Evolutionary conservation across 1,140 invertebrate species (phyloP), one percentile per base, ranked within the genome.

Genomic region (Sycophaga agraensis): DNA sequence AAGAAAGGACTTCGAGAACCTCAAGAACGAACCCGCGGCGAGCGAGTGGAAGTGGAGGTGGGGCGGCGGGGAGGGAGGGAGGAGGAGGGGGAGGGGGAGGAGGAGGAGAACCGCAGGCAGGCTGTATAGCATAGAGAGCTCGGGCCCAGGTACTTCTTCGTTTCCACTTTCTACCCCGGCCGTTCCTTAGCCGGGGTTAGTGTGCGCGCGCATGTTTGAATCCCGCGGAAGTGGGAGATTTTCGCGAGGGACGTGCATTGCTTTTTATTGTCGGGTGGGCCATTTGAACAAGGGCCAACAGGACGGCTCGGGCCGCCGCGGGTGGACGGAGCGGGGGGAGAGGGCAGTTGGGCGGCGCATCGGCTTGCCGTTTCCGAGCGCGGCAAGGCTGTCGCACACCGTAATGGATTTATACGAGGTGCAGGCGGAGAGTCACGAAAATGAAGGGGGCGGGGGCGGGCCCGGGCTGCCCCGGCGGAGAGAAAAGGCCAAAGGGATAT

Each of bases 201-300:
- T 67, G 56, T 68, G 64, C 11, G 28, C 28, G 28, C 28, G 28
- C 5, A 11, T 64, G 68, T 74, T 74, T 71, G 70, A 74, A 73
- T 70, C 67, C 68, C 66, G 66, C 66, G 39, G 22, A 50, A 43
- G 66, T 67, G 60, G 68, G 68, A 68, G 68, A 73, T 74, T 73
- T 74, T 66, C 57, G 66, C 59, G 17, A 58, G 66, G 71, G 69
- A 74, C 69, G 69, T 73, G 72, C 72, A 71, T 74, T 61, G 68
- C 67, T 74, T 76, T 77, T 78, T 76, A 78, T 77, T 70, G 71
- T 76, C 67, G 67, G 63, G 70, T 73, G 71, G 70, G 74, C 66
- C 68, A 72, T 76, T 78, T 78, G 75, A 78, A 78, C 74, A 77
- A 76, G 68, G 71, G 74, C 76, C 75, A 78, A 76, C 72, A 73